Percentiles rank a stretch among this genome's conserved stretches.
Conservation (phyloP, 2,888 invertebrate species). For the Asteroscopus sphinx region DNA sequence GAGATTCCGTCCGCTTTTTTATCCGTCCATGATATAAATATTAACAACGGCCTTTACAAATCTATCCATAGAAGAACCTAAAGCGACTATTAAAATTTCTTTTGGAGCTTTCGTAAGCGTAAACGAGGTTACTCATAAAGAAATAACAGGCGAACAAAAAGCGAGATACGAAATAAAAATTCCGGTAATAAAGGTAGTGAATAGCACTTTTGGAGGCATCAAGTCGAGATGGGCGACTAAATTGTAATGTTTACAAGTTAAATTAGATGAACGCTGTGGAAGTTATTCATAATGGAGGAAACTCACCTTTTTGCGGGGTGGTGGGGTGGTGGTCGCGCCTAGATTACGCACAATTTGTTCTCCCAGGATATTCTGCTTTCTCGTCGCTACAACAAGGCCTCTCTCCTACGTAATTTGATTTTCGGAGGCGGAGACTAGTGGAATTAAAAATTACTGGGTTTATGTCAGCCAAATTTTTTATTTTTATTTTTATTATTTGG, state of each 20-base stretch:
- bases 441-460: constrained; percentile 64
- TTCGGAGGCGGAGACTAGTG: constrained; percentile 56
- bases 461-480: constrained; percentile 39
- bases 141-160: constrained; percentile 76
- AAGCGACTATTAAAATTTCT: constrained; percentile 49
- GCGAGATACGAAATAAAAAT: constrained; percentile 78
- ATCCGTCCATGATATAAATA: background rate
- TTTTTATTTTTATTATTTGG: constrained; percentile 10
- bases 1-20: too few species aligned
- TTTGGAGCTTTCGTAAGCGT: constrained; percentile 45
- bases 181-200: constrained; percentile 77
- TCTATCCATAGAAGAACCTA: constrained; percentile 24
- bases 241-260: constrained; percentile 88
- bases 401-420: constrained; percentile 66
- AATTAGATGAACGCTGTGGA: constrained; percentile 82
- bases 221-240: constrained; percentile 82
- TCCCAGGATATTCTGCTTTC: constrained; percentile 48
- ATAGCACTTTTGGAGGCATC: constrained; percentile 82
- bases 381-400: constrained; percentile 28
- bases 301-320: constrained; percentile 77
- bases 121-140: constrained; percentile 72
- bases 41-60: background rate
- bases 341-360: constrained; percentile 81
- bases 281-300: constrained; percentile 81
- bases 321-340: constrained; percentile 64